Conservation (phyloP, 2,888 invertebrate genomes). For the Parelbella ahira region DNA sequence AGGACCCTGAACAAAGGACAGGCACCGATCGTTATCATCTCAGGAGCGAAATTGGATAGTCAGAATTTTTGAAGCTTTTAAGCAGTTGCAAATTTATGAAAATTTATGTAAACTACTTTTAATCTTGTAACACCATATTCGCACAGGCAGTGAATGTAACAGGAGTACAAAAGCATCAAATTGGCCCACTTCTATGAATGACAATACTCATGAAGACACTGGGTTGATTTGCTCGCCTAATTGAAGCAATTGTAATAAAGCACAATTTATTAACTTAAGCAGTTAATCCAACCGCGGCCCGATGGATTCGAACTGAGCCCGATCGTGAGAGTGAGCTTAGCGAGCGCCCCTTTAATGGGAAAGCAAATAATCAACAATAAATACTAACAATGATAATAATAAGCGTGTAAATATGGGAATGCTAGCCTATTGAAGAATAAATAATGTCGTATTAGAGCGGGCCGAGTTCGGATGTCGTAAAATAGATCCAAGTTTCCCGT, state of each 20-base stretch:
- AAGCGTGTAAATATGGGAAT: conserved; percentile 53
- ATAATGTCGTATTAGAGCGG: conserved; percentile 54
- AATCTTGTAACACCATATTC: no score
- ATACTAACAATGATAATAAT: conserved; percentile 44
- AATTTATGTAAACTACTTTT: no score
- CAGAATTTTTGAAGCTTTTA: no score
- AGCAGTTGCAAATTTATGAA: no score
- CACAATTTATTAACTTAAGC: conserved; percentile 18
- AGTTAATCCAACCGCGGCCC: conserved; percentile 16
- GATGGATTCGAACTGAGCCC: conserved; percentile 16
- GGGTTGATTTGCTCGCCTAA: conserved; percentile 11
- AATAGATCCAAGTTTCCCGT: conserved; percentile 56
- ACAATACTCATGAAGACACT: no score
- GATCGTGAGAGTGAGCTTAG: conserved; percentile 22
- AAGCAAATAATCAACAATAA: conserved; percentile 48
- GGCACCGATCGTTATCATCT: no score
- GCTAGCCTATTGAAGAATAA: conserved; percentile 51
- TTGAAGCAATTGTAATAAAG: conserved; percentile 13
- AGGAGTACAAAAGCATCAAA: no score
- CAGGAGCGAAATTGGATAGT: no score
- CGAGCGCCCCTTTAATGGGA: conserved; percentile 35
- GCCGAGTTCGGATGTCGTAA: conserved; percentile 60
- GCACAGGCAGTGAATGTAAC: no score
- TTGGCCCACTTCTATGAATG: no score
- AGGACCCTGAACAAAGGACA: no score